Conservation (phyloP, 2,888 invertebrate species). For the Nomada ruficornis region DNA sequence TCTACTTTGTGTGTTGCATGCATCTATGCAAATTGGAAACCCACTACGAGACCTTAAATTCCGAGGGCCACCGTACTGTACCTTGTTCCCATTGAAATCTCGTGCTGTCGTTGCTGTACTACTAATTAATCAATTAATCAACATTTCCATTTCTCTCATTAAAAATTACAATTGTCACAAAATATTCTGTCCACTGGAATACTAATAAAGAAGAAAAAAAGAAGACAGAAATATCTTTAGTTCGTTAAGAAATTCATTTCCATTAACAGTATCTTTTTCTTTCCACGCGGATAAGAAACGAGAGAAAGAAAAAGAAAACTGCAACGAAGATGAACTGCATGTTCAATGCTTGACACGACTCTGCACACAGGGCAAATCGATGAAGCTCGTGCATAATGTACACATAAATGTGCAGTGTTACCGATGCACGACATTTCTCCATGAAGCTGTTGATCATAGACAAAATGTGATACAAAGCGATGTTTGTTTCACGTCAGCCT, state of each 20-base stretch:
- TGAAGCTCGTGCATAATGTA: neutral
- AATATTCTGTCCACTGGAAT: too few relatives aligned
- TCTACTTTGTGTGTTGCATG: neutral
- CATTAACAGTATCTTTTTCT: too few relatives aligned
- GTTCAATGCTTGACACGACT: neutral
- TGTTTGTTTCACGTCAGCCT: slow-evolving; percentile 15
- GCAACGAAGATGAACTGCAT: too few relatives aligned
- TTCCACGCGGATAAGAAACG: neutral
- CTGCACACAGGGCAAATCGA: neutral
- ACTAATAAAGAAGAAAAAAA: too few relatives aligned
- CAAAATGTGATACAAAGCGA: neutral
- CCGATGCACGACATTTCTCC: neutral
- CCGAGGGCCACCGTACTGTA: neutral
- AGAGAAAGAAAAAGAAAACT: neutral
- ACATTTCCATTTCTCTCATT: neutral
- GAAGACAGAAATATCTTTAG: too few relatives aligned
- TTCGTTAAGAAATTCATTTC: too few relatives aligned
- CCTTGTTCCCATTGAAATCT: neutral
- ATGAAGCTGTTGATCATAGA: neutral
- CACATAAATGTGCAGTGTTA: neutral
- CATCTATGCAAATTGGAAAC: slow-evolving; percentile 9
- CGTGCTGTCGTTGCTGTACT: neutral
- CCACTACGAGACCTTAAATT: slow-evolving; percentile 5
- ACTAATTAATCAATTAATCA: neutral
- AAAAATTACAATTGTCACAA: too few relatives aligned